A percentile compares a stretch with the other conserved stretches of the same genome.
Evolutionary conservation across 2,113 vertebrate species (phyloP).

Genomic region (Ptilonorhynchus violaceus): DNA sequence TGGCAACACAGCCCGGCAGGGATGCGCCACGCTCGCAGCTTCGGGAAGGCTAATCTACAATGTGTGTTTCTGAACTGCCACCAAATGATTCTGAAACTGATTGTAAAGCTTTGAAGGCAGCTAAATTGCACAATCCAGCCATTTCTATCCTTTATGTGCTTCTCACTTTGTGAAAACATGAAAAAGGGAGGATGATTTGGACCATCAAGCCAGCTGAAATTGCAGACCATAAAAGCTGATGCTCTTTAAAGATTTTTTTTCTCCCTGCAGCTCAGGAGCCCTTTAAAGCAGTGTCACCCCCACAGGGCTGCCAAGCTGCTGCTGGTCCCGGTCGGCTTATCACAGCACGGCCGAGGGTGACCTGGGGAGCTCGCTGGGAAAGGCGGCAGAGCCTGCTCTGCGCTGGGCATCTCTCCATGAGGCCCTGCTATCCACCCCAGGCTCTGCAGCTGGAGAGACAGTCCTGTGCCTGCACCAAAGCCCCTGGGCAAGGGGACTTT

Average conservation of each 20-base stretch:
- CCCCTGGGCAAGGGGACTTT: not conserved
- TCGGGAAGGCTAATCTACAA: slow-evolving; percentile 24
- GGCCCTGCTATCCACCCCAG: not conserved
- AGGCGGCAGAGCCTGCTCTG: not conserved
- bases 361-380: not conserved
- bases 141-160: slow-evolving; percentile 60
- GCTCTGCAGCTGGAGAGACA: not conserved
- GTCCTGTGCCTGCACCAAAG: not conserved
- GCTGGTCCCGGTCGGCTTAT: not conserved
- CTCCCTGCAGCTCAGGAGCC: slow-evolving; percentile 12
- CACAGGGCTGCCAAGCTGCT: slow-evolving; percentile 31
- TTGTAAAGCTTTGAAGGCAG: slow-evolving; percentile 66
- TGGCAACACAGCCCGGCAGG: not conserved
- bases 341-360: not conserved
- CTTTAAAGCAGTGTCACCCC: slow-evolving; percentile 52
- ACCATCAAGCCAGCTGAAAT: slow-evolving; percentile 52
- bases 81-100: slow-evolving; percentile 61
- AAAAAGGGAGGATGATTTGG: slow-evolving; percentile 64
- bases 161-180: slow-evolving; percentile 62
- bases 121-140: slow-evolving; percentile 52
- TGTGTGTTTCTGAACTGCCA: slow-evolving; percentile 59
- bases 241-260: slow-evolving; percentile 45
- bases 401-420: not conserved
- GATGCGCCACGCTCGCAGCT: not conserved
- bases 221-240: slow-evolving; percentile 60